Base-by-base conservation (phyloP, 2,797 vertebrate species). In the Knipowitschia caucasica region DNA sequence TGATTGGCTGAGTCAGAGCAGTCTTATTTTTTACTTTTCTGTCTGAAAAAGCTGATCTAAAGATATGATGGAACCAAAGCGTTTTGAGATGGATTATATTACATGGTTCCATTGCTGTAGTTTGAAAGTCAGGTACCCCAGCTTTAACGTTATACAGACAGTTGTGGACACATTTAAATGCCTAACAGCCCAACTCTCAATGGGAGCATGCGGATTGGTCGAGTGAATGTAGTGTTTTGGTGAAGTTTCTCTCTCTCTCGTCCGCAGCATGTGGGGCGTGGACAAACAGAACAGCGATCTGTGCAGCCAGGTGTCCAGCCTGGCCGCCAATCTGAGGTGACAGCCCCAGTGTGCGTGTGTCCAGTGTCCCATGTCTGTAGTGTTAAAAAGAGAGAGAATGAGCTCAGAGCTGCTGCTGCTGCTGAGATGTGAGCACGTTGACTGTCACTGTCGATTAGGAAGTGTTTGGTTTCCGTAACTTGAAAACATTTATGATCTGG, bases 231-330 rank as follows among this genome's bases (percentile, higher is more conserved):
- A 5, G 35, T 15, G 34, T 5, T 67, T 59, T 55, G 49, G 59
- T 56, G 83, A 88, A 88, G 82, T 85, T 67, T 90, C 82, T 78
- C 77, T 89, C 78, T 86, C 84, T 87, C 80, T 88, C 69, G 83
- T 91, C 89, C 81, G 86, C 91, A 92, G 91, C 89, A 91, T 92
- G 90, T 92, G 91, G 91, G 89, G 89, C 59, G 51, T 89, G 88
- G 91, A 92, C 85, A 92, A 91, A 88, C 90, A 92, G 86, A 84
- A 78, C 86, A 88, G 87, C 75, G 91, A 92, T 81, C 88, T 91
- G 89, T 87, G 82, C 89, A 89, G 85, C 89, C 90, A 91, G 84
- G 88, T 90, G 81, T 91, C 91, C 83, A 84, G 85, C 80, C 87
- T 91, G 82, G 88, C 90, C 62, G 85, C 91, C 83, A 92, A 91